phyloP scores from a whole-genome alignment of 2,113 vertebrate genomes.

The Brienomyrus longianalis region DNA sequence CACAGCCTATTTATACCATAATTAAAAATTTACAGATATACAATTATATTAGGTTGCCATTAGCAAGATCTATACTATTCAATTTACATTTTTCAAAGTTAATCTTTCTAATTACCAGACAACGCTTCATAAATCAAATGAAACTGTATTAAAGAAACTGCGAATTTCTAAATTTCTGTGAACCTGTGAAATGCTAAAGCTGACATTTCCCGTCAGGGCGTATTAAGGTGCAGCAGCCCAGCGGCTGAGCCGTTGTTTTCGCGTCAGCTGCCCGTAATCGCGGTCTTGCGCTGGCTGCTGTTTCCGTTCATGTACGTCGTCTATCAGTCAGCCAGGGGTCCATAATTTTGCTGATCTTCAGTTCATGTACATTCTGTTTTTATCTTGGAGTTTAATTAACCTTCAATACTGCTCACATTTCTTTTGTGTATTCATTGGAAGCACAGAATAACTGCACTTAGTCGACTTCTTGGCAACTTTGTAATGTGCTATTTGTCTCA shows the following conservation, averaged over 20 bases:
- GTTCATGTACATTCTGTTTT: background rate
- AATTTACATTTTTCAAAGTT: background rate
- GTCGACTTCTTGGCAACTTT: background rate
- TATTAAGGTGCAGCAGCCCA: background rate
- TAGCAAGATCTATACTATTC: background rate
- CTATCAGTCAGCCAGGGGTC: background rate
- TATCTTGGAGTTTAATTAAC: background rate
- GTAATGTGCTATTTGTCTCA: background rate
- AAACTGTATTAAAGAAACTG: background rate
- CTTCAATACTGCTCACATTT: background rate
- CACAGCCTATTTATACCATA: background rate
- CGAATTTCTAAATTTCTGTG: background rate
- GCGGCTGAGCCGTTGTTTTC: background rate
- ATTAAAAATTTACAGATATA: background rate
- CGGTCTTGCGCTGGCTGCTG: background rate
- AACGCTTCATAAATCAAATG: background rate
- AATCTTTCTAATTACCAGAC: background rate
- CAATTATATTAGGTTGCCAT: background rate
- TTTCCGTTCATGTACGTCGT: background rate
- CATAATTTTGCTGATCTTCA: background rate
- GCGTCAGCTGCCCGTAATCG: background rate
- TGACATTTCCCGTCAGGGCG: background rate
- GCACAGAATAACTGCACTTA: background rate
- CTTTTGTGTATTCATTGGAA: background rate
- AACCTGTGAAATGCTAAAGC: background rate